These are phyloP conservation scores for Caenorhabditis sp. DNA, from an alignment of 2,888 invertebrate species.

Conservation along the genomic window DNA sequence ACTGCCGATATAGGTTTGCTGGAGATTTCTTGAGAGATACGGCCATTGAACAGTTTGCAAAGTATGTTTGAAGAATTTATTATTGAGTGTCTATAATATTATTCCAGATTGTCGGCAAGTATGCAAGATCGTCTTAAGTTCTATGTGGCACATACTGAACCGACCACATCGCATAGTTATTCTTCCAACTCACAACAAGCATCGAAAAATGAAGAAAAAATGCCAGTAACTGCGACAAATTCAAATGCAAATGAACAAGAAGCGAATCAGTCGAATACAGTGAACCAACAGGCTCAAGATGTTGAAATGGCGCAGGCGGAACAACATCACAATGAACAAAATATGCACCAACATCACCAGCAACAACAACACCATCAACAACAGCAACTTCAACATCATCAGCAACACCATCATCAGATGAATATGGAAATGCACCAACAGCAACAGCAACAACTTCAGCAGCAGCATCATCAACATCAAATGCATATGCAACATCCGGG, in stretches of 20 bases:
- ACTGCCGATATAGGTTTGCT: constrained; percentile 75
- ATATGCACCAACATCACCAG: constrained; percentile 11
- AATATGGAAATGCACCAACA: constrained; percentile 23
- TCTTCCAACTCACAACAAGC: not conserved
- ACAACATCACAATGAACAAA: constrained; percentile 10
- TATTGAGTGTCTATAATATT: not conserved
- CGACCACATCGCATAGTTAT: not conserved
- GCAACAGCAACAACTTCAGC: constrained; percentile 13
- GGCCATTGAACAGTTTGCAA: constrained; percentile 34
- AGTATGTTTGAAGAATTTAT: no score
- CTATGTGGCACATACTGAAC: constrained; percentile 28
- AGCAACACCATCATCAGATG: no score
- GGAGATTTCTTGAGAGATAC: constrained; percentile 71
- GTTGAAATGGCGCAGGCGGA: constrained; percentile 2
- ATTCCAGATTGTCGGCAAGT: constrained; percentile 21
- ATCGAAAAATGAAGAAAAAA: not conserved
- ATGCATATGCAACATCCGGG: constrained; percentile 3
- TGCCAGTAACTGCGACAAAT: not conserved
- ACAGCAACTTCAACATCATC: constrained; percentile 9
- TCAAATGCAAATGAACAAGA: constrained; percentile 5
- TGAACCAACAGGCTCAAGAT: not conserved
- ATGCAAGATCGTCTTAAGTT: constrained; percentile 43
- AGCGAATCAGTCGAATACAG: not conserved
- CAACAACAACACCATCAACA: constrained; percentile 10
- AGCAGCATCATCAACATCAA: constrained; percentile 2